Conservation (phyloP, 2,888 invertebrate genomes). For the Heteromyza rotundicornis region DNA sequence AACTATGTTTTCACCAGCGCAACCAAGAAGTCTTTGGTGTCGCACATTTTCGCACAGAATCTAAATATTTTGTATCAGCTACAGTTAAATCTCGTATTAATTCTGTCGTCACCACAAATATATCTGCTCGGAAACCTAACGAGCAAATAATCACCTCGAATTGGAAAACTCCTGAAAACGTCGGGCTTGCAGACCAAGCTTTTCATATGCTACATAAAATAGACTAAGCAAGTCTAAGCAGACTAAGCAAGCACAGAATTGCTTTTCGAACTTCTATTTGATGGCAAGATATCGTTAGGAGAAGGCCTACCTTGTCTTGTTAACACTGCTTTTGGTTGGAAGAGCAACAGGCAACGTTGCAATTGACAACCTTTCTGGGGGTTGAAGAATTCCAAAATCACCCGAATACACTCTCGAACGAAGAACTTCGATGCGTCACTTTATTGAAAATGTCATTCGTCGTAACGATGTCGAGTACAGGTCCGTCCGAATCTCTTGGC, state of each 20-base stretch:
- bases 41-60: slow-evolving; percentile 18
- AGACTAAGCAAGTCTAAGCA: no score
- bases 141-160: no score
- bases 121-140: no score
- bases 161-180: no score
- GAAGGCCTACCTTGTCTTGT: no score
- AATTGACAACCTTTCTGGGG: not conserved
- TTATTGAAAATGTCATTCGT: not conserved
- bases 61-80: slow-evolving; percentile 15
- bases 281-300: no score
- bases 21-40: slow-evolving; percentile 25
- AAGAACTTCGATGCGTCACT: not conserved
- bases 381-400: not conserved
- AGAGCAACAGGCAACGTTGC: slow-evolving; percentile 3
- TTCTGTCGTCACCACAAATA: slow-evolving; percentile 20
- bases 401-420: not conserved
- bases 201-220: no score
- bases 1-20: not conserved
- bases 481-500: not conserved
- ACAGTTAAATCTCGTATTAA: slow-evolving; percentile 21
- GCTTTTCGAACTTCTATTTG: no score
- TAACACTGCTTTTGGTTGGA: no score
- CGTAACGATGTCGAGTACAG: not conserved
- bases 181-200: no score
- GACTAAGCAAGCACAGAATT: no score